A percentile compares a stretch with the other conserved stretches of the same genome.
phyloP scores from a whole-genome alignment of 2,113 vertebrate species.

The Hyla sarda region DNA sequence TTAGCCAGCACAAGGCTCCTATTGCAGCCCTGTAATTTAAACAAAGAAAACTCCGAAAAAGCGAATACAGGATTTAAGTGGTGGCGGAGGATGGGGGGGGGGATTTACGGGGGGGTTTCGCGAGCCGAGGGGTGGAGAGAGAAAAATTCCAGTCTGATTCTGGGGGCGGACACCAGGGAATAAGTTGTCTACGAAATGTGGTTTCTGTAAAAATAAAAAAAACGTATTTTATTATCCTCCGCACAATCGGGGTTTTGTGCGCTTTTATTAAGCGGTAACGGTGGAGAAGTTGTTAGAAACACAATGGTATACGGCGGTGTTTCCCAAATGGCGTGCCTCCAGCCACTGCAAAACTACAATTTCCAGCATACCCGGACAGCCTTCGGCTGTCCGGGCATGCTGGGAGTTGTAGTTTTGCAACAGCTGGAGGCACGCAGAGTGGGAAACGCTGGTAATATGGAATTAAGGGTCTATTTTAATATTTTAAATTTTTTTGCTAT shows the following conservation, averaged over 20 bases:
- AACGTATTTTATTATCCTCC: slow-evolving; percentile 27
- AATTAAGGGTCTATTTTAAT: no score
- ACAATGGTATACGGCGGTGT: no score
- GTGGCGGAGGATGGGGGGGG: slow-evolving; percentile 54
- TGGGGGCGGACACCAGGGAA: slow-evolving; percentile 48
- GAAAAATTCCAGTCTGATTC: slow-evolving; percentile 60
- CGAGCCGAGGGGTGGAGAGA: slow-evolving; percentile 55
- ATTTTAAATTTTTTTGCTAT: no score
- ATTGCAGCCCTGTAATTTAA: slow-evolving; percentile 75
- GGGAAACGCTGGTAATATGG: no score
- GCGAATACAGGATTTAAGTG: slow-evolving; percentile 60
- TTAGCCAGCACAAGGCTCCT: slow-evolving; percentile 69
- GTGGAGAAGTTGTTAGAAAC: no score
- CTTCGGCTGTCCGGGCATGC: no score
- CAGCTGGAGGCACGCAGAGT: no score
- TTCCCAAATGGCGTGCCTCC: no score
- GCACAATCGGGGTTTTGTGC: slow-evolving; percentile 32
- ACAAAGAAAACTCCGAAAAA: slow-evolving; percentile 64
- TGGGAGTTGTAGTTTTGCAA: no score
- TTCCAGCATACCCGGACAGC: no score
- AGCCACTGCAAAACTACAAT: no score
- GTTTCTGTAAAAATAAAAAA: slow-evolving; percentile 49
- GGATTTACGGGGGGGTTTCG: no score
- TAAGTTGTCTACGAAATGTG: slow-evolving; percentile 48
- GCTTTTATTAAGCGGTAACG: slow-evolving; percentile 5